phyloP scores from a whole-genome alignment of 2,797 vertebrate species.

The Artibeus jamaicensis region DNA sequence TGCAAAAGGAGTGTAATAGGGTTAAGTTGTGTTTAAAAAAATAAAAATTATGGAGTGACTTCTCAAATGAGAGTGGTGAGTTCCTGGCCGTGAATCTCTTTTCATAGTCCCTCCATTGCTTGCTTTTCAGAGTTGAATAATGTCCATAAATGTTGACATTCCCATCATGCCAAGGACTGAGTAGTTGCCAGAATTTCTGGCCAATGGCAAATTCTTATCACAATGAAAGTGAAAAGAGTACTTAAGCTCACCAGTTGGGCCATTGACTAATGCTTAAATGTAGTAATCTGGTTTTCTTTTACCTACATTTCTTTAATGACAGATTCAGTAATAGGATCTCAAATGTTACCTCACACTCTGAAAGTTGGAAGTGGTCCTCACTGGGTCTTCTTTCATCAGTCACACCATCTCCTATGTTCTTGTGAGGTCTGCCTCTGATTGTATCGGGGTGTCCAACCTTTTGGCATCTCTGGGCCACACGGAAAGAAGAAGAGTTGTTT shows the following conservation, averaged over 20 bases:
- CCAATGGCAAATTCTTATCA: background rate
- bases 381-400: background rate
- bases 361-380: background rate
- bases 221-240: background rate
- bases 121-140: background rate
- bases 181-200: background rate
- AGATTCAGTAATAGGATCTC: background rate
- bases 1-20: conserved; percentile 62
- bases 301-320: background rate
- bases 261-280: background rate
- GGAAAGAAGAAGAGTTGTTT: too few species aligned
- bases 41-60: conserved; percentile 57
- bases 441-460: background rate
- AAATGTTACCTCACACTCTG: background rate
- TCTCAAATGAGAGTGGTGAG: conserved; percentile 62
- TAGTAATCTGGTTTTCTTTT: background rate
- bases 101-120: background rate
- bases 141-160: background rate
- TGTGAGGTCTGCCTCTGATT: background rate
- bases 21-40: conserved; percentile 59
- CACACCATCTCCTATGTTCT: background rate
- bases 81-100: conserved; percentile 9
- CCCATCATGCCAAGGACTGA: background rate
- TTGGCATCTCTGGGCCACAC: too few species aligned
- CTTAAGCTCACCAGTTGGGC: background rate